phyloP scores from a whole-genome alignment of 2,797 vertebrate species.

The Calcarius lapponicus region DNA sequence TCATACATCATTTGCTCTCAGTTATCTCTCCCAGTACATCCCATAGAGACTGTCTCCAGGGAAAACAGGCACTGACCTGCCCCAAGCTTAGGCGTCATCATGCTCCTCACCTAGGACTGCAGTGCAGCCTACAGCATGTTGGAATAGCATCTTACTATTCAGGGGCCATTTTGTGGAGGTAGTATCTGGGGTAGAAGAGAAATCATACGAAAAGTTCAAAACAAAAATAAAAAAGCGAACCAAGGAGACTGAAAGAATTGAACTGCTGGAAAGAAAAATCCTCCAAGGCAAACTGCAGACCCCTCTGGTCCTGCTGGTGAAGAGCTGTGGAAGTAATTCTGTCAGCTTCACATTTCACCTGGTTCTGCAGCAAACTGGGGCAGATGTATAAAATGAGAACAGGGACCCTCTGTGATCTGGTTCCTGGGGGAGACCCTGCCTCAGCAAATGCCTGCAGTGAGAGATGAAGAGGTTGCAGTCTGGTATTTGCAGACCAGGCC shows the following conservation, averaged over 20 bases:
- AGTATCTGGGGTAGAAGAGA: background rate
- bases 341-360: background rate
- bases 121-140: background rate
- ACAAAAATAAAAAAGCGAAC: background rate
- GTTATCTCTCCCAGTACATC: background rate
- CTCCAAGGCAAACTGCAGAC: background rate
- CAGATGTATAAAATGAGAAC: background rate
- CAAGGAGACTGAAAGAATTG: background rate
- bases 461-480: background rate
- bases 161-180: background rate
- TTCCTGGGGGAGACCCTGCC: background rate
- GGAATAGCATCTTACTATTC: background rate
- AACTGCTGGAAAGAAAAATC: background rate
- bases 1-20: background rate
- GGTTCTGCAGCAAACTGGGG: constrained; percentile 4
- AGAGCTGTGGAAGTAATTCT: constrained; percentile 4
- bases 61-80: background rate
- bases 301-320: background rate
- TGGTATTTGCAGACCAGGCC: constrained; percentile 2
- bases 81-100: background rate
- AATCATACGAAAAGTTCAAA: background rate
- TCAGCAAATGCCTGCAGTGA: background rate
- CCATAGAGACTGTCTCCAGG: background rate
- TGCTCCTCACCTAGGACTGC: background rate
- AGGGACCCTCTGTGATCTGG: background rate